A percentile compares a stretch with the other conserved stretches of the same genome.
phyloP scores from a whole-genome alignment of 2,113 vertebrate genomes.

The Eolophus roseicapilla region DNA sequence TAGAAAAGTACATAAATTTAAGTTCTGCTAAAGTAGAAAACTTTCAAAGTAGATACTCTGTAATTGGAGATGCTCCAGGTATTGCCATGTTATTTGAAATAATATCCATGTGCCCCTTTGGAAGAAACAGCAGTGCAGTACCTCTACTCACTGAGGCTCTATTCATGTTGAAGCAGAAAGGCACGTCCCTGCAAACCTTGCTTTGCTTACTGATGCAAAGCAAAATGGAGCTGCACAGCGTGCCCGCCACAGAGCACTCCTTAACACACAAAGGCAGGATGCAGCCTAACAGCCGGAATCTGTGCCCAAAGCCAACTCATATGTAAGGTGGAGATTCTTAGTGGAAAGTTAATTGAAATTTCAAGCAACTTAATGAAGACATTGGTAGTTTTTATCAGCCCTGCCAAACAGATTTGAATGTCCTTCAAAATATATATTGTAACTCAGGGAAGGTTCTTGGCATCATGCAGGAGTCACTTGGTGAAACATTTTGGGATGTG shows the following conservation, averaged over 20 bases:
- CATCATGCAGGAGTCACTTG: not conserved
- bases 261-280: not conserved
- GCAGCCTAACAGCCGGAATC: not conserved
- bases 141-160: not conserved
- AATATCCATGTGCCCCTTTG: not conserved
- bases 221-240: not conserved
- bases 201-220: not conserved
- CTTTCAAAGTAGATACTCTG: not conserved
- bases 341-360: not conserved
- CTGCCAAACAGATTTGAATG: not conserved
- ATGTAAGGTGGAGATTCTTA: not conserved
- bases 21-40: not conserved
- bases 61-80: not conserved
- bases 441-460: not conserved
- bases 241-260: not conserved
- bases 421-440: not conserved
- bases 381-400: not conserved
- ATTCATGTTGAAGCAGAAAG: not conserved
- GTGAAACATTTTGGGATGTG: not conserved
- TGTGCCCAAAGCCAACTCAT: not conserved
- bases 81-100: not conserved
- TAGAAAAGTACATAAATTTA: not conserved
- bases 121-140: fast-evolving
- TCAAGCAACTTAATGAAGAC: not conserved
- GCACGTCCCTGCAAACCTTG: not conserved